Evolutionary conservation across 2,797 vertebrate genomes (phyloP), one percentile per base, ranked within the genome.

Genomic region (Enteromius radiatus): DNA sequence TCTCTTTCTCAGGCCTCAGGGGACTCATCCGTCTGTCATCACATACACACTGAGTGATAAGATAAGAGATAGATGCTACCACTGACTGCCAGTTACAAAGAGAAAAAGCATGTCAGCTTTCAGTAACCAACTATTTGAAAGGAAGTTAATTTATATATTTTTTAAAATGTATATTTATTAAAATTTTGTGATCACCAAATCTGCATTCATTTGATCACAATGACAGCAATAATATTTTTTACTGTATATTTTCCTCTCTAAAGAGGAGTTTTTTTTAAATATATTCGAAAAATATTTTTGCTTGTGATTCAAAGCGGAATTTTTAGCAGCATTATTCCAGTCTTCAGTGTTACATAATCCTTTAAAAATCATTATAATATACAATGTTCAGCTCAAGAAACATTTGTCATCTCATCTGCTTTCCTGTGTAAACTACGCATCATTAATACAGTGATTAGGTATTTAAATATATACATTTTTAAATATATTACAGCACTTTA

Each of bases 1-100:
- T 54, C 85, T 78, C 52, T 56, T 56, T 54, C 33, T 68, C 61
- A 68, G 36, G 54, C 88, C 84, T 88, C 75, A 82, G 75, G 47
- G 41, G 70, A 77, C 77, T 83, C 79, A 77, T 84, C 86, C 82
- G 84, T 87, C 87, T 87, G 87, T 83, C 86, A 78, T 85, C 81
- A 85, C 74, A 63, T 63, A 85, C 69, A 84, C 80, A 77, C 0
- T 17, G 59, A 80, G 43, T 33, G 74, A 65, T 75, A 63, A 76
- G 65, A 74, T 70, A 63, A 52, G 28, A 76, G 84, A 52, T 41
- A 21, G 36, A 63, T 67, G 45, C 63, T 43, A 69, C 76, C 76
- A 49, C 28, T 47, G 54, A 71, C 78, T 85, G 67, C 68, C 82
- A 56, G 76, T 71, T 76, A 84, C 41, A 77, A 84, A 86, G 84